phyloP scores from a whole-genome alignment of 2,113 vertebrate species.

The Solea senegalensis region DNA sequence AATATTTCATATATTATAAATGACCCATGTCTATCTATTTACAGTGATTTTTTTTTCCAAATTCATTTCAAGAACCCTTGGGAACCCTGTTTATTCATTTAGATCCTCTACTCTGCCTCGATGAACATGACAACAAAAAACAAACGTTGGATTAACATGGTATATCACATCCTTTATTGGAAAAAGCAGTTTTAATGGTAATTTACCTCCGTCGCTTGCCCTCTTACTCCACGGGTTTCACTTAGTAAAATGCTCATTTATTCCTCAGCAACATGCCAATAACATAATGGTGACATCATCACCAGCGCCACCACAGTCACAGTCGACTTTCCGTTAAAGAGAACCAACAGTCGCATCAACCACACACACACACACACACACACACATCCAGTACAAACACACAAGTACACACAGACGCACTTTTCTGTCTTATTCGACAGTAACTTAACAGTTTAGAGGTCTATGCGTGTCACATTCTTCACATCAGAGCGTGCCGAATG shows the following conservation, averaged over 20 bases:
- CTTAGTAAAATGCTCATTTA: conserved; percentile 29
- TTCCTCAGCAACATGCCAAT: conserved; percentile 38
- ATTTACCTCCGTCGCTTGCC: conserved; percentile 72
- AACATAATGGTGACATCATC: conserved; percentile 45
- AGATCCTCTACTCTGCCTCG: no score
- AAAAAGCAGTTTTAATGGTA: conserved; percentile 82
- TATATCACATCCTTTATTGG: conserved; percentile 85
- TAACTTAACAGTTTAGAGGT: conserved; percentile 74
- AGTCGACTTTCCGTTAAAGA: conserved; percentile 41
- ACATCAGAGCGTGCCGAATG: conserved; percentile 71
- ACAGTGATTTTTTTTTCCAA: no score
- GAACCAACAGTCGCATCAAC: conserved; percentile 36
- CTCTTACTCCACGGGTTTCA: conserved; percentile 26
- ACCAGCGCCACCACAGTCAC: conserved; percentile 43
- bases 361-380: conserved; percentile 21
- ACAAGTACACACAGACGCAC: conserved; percentile 1
- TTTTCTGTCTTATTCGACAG: conserved; percentile 47
- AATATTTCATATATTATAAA: no score
- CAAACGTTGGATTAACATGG: not conserved
- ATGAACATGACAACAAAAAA: not conserved
- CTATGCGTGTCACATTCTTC: conserved; percentile 73
- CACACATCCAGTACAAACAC: conserved; percentile 5
- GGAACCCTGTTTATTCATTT: no score
- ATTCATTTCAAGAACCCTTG: no score
- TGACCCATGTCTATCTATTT: no score